A percentile compares a stretch with the other conserved stretches of the same genome.
These are phyloP conservation scores for Mycalesis mineus DNA, from an alignment of 2,888 invertebrate genomes.

Conservation along the genomic window DNA sequence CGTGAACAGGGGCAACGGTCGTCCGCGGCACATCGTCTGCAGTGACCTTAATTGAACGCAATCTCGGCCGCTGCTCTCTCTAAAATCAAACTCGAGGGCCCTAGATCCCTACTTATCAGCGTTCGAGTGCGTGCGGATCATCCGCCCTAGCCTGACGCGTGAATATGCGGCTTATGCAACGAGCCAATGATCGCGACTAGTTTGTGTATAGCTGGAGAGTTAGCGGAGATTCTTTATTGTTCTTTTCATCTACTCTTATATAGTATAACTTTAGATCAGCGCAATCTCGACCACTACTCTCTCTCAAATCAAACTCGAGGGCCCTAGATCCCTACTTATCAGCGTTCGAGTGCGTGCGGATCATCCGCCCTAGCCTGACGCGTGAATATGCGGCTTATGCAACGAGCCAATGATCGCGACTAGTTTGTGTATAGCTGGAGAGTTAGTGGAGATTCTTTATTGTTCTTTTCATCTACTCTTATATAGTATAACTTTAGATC, in stretches of 20 bases:
- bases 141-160: conserved; percentile 58
- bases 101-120: conserved; percentile 69
- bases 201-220: conserved; percentile 33
- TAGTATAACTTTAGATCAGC: conserved; percentile 72
- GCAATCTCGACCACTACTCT: conserved; percentile 70
- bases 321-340: conserved; percentile 74
- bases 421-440: conserved; percentile 39
- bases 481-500: conserved; percentile 76
- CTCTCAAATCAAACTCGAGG: conserved; percentile 74
- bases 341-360: conserved; percentile 44
- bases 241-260: too few species aligned
- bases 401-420: conserved; percentile 64
- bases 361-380: conserved; percentile 59
- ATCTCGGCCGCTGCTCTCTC: conserved; percentile 74
- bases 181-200: conserved; percentile 61
- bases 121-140: conserved; percentile 48
- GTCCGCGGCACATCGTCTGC: conserved; percentile 56
- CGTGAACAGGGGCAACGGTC: conserved; percentile 40
- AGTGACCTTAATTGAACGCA: conserved; percentile 69
- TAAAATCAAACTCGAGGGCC: conserved; percentile 73
- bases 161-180: conserved; percentile 62
- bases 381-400: conserved; percentile 58
- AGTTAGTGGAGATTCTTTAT: background rate
- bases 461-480: too few species aligned
- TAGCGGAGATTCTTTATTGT: too few species aligned